These are phyloP conservation scores for Martes martes DNA, from an alignment of 2,113 vertebrate species.

Conservation along the genomic window DNA sequence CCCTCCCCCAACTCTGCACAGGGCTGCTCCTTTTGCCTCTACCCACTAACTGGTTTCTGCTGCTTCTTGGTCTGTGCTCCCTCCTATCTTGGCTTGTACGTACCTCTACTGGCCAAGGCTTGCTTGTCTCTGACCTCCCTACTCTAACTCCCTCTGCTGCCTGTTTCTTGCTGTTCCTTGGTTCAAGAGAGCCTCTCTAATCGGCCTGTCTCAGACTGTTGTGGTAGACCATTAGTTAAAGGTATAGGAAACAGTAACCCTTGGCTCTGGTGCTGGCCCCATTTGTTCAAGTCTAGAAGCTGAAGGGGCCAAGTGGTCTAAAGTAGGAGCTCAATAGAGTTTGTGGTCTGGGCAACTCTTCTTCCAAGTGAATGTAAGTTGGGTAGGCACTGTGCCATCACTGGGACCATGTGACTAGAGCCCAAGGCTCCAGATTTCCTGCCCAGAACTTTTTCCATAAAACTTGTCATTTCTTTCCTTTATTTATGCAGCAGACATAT, in stretches of 20 bases:
- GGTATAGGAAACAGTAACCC: not conserved
- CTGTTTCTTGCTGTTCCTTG: slow-evolving; percentile 6
- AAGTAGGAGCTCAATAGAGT: not conserved
- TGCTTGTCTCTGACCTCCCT: not conserved
- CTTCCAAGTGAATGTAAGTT: not conserved
- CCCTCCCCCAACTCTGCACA: not conserved
- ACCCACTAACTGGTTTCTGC: not conserved
- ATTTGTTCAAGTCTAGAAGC: not conserved
- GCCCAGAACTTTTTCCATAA: not conserved
- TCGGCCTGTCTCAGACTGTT: not conserved
- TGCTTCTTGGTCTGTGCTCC: not conserved
- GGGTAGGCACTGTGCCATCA: not conserved
- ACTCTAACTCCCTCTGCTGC: not conserved
- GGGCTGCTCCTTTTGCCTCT: not conserved
- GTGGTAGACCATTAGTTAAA: not conserved
- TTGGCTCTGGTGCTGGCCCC: not conserved
- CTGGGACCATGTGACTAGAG: not conserved
- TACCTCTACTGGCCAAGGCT: not conserved
- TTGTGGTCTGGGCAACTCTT: not conserved
- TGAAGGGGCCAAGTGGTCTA: not conserved
- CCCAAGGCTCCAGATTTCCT: slow-evolving; percentile 5
- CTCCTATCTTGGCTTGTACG: not conserved
- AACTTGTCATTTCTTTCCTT: slow-evolving; percentile 26
- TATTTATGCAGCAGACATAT: not conserved
- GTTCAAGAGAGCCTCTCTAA: not conserved